phyloP scores from a whole-genome alignment of 1,140 invertebrate species.

The Melitaea cinxia region DNA sequence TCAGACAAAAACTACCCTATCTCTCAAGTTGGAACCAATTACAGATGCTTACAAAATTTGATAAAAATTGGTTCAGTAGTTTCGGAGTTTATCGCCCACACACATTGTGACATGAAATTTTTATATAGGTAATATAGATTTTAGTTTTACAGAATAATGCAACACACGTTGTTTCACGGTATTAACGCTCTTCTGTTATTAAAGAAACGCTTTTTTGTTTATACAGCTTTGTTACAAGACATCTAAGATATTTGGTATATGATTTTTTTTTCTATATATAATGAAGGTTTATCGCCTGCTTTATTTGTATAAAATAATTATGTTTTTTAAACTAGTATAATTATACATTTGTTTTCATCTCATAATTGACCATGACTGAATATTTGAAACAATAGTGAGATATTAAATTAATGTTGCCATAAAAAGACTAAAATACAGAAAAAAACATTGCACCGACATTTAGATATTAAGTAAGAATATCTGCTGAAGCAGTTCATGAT shows the following conservation, averaged over 20 bases:
- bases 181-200: neutral
- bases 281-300: neutral
- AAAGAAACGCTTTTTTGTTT: slow-evolving; percentile 6
- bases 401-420: neutral
- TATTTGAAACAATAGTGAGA: neutral
- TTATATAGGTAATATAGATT: too few relatives aligned
- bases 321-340: too few relatives aligned
- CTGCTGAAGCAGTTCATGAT: too few relatives aligned
- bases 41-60: too few relatives aligned
- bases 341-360: too few relatives aligned
- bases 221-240: neutral
- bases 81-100: too few relatives aligned
- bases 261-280: neutral
- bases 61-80: too few relatives aligned
- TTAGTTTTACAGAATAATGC: neutral
- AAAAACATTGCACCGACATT: neutral
- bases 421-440: neutral
- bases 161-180: neutral
- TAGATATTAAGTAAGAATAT: neutral
- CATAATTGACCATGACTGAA: neutral
- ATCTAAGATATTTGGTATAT: neutral
- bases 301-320: neutral
- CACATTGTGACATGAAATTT: too few relatives aligned
- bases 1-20: too few relatives aligned
- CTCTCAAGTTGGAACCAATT: too few relatives aligned